A percentile compares a stretch with the other conserved stretches of the same genome.
Conservation (phyloP, 1,140 invertebrate species). For the Aphelenchoides besseyi region DNA sequence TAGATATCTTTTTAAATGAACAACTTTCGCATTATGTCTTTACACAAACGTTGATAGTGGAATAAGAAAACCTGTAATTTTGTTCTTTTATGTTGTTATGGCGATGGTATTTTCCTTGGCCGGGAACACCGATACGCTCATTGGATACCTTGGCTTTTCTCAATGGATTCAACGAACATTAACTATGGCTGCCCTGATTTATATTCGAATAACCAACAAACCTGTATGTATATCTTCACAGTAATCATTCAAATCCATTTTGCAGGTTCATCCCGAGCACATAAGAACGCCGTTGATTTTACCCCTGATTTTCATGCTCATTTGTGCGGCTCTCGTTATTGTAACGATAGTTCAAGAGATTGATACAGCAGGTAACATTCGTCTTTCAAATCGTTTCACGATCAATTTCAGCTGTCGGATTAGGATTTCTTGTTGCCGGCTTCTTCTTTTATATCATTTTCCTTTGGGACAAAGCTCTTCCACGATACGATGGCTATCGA, state of each 20-base stretch:
- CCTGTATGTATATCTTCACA: too few species aligned
- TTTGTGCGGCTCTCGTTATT: slow-evolving; percentile 33
- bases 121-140: slow-evolving; percentile 34
- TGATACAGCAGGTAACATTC: slow-evolving; percentile 24
- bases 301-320: slow-evolving; percentile 43
- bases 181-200: slow-evolving; percentile 48
- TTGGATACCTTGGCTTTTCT: slow-evolving; percentile 41
- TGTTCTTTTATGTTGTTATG: slow-evolving; percentile 12
- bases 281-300: slow-evolving; percentile 44
- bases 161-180: slow-evolving; percentile 42
- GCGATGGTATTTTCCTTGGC: slow-evolving; percentile 41
- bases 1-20: neutral
- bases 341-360: slow-evolving; percentile 38
- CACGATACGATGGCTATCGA: neutral
- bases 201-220: slow-evolving; percentile 35
- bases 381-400: neutral
- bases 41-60: neutral
- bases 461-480: slow-evolving; percentile 10
- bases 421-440: neutral
- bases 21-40: neutral
- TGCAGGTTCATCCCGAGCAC: slow-evolving; percentile 44
- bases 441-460: slow-evolving; percentile 21
- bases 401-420: slow-evolving; percentile 12
- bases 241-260: too few species aligned
- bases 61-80: neutral